Base-by-base conservation (phyloP, 2,888 invertebrate species). In the Hermaeophaga mercurialis region DNA sequence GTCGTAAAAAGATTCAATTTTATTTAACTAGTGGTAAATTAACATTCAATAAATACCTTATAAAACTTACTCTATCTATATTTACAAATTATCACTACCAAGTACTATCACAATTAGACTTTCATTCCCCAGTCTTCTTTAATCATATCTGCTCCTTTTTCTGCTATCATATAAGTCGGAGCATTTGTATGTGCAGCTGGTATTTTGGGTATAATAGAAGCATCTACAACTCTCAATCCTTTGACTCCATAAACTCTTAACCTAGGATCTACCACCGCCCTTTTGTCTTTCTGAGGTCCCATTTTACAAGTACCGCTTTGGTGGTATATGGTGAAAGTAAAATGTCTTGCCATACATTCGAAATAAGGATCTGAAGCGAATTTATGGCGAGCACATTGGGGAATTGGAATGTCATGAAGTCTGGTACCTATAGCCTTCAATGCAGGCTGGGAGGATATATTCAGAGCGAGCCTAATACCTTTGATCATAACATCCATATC, bases 81-180 rank as follows among this genome's bases (percentile, higher is more conserved):
- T 33, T 33, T 33, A 33, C 33, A 33, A 12, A 9, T 7, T 9
- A 1, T 43, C 17, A 53, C 34, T 34, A 18, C 15, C 1, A 46
- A 54, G n/a, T 0, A 17, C 14, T 52, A 59, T 65, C 55, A 65
- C 59, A 59, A 56, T 57, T 33, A 56, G 15, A 52, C 47, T 36
- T 14, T 52, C 44, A 39, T 64, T 26, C 72, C 73, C 79, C 80
- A 81, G 60, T 78, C 78, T 68, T 84, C 73, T 74, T 87, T 87
- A 38, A 89, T 86, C 79, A 88, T 80, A 70, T 89, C 88, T 0
- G 87, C 80, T 4, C 84, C 88, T 72, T 90, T 91, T 73, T 91
- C 91, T 1, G 89, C 91, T 66, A 91, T 89, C 91, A 91, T 90
- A 60, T 84, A 89, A 1, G 82, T 82, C 0, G 91, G 88, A 0